Conservation (phyloP, 1,140 invertebrate genomes). For the Drosophila nasuta region DNA sequence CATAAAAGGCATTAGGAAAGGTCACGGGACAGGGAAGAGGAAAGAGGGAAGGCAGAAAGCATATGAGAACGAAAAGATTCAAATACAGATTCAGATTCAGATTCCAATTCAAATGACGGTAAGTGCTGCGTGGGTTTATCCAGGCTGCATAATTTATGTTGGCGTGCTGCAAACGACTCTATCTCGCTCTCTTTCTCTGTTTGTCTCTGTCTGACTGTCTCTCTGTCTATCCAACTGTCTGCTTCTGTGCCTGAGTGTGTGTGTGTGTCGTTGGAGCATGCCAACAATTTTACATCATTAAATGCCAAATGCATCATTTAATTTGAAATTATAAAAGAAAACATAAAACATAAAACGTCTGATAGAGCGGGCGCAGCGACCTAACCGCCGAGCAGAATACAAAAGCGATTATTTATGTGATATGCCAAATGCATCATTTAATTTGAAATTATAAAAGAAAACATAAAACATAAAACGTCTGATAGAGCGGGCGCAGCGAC, state of each 20-base stretch:
- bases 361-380: slow-evolving; percentile 10
- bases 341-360: slow-evolving; percentile 54
- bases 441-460: too few relatives aligned
- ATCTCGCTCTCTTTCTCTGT: not conserved
- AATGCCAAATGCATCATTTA: slow-evolving; percentile 81
- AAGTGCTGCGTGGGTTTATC: slow-evolving; percentile 1
- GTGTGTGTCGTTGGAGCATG: slow-evolving; percentile 20
- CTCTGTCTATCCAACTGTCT: not conserved
- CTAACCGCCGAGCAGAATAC: slow-evolving; percentile 42
- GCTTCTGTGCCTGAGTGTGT: too few relatives aligned
- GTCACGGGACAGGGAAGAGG: slow-evolving; percentile 40
- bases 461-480: slow-evolving; percentile 47
- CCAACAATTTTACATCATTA: slow-evolving; percentile 78
- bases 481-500: slow-evolving; percentile 10
- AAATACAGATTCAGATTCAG: slow-evolving; percentile 10
- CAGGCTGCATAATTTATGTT: slow-evolving; percentile 67
- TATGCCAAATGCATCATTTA: too few relatives aligned
- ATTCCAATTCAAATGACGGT: not conserved
- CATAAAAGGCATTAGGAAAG: slow-evolving; percentile 64
- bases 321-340: slow-evolving; percentile 79
- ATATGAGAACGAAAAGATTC: slow-evolving; percentile 12
- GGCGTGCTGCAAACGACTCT: slow-evolving; percentile 11
- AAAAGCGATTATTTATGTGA: slow-evolving; percentile 79
- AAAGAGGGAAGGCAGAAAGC: not conserved
- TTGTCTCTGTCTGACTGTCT: not conserved